Conservation (phyloP, 2,797 vertebrate species). For the Acropternis orthonyx region DNA sequence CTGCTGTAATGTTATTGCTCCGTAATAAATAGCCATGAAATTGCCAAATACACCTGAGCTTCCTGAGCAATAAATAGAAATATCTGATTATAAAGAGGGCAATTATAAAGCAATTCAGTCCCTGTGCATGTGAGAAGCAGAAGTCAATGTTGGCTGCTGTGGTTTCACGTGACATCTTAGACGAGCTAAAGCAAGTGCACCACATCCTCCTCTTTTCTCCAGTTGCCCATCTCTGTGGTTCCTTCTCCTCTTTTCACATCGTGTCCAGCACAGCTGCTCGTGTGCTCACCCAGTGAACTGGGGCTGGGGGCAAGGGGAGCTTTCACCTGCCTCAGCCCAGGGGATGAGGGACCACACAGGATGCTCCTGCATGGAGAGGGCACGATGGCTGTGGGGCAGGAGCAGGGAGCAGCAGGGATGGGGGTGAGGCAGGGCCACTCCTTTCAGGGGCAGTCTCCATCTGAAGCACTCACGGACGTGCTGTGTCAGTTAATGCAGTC, state of each 20-base stretch:
- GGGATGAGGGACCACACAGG: background rate
- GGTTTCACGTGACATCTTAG: fast-evolving
- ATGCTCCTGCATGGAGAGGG: fast-evolving
- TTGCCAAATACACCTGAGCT: background rate
- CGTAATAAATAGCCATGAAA: background rate
- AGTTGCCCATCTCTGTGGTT: background rate
- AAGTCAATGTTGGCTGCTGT: background rate
- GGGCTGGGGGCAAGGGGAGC: no score
- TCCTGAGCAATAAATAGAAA: background rate
- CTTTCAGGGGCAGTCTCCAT: background rate
- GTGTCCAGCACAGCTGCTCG: fast-evolving
- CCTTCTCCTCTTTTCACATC: background rate
- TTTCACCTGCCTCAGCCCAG: background rate
- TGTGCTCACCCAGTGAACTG: background rate
- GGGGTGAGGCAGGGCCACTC: background rate
- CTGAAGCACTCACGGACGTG: background rate
- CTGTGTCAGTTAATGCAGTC: background rate
- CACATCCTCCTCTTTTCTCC: background rate
- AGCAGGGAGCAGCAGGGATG: background rate
- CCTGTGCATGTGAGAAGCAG: background rate
- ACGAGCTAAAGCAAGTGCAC: background rate
- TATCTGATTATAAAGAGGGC: background rate
- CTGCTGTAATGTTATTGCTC: background rate
- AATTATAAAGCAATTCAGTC: background rate
- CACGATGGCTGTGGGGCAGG: background rate